phyloP scores from a whole-genome alignment of 1,140 invertebrate genomes.

The Elysia chlorotica region DNA sequence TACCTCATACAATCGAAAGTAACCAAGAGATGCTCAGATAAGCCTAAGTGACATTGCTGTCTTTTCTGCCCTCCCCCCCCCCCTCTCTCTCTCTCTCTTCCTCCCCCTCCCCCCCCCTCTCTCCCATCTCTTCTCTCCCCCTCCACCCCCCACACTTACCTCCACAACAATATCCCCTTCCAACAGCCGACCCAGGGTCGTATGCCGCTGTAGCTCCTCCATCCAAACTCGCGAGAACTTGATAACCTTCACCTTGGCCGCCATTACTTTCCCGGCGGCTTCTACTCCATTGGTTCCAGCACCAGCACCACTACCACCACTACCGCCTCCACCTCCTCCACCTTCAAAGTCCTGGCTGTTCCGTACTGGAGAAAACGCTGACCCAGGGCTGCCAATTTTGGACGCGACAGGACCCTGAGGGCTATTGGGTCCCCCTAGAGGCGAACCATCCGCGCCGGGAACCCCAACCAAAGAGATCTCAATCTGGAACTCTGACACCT shows the following conservation, averaged over 20 bases:
- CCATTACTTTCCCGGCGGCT: too few species aligned
- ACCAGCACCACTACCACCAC: too few species aligned
- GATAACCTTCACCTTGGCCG: not conserved
- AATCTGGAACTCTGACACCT: not conserved
- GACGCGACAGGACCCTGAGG: too few species aligned
- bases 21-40: too few species aligned
- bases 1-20: too few species aligned
- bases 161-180: constrained; percentile 16
- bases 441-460: not conserved
- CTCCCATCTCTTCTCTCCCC: not conserved
- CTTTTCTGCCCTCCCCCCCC: too few species aligned
- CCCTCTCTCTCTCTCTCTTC: too few species aligned
- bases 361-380: constrained; percentile 20
- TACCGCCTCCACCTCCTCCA: too few species aligned
- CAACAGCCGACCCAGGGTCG: not conserved
- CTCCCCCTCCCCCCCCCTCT: not conserved
- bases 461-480: not conserved
- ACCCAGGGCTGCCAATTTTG: constrained; percentile 20
- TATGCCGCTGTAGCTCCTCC: constrained; percentile 7
- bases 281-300: too few species aligned
- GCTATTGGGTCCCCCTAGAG: too few species aligned
- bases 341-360: not conserved
- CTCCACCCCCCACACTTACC: not conserved
- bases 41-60: too few species aligned
- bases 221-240: not conserved